A percentile compares a stretch with the other conserved stretches of the same genome.
These are phyloP conservation scores for Cheirogaleus major DNA, from an alignment of 2,797 vertebrate genomes.

Conservation along the genomic window DNA sequence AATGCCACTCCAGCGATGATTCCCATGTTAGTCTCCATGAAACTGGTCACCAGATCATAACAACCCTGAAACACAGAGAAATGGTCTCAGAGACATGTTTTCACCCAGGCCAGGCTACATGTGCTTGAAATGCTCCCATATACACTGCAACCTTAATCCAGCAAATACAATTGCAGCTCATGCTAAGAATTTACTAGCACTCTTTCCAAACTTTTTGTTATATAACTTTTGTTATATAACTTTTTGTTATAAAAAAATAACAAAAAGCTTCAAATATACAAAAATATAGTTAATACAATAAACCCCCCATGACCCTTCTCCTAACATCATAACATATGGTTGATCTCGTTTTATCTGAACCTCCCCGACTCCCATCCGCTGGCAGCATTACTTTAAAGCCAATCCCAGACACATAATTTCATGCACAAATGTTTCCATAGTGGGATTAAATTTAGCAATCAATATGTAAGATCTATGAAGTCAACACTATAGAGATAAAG, in stretches of 20 bases:
- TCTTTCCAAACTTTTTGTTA: background rate
- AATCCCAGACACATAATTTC: background rate
- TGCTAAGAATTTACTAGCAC: background rate
- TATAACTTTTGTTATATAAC: no score
- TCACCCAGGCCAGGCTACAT: background rate
- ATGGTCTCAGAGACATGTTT: background rate
- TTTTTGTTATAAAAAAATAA: background rate
- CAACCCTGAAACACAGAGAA: slow-evolving; percentile 91
- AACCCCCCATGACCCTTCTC: background rate
- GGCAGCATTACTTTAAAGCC: slow-evolving; percentile 28
- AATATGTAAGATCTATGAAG: background rate
- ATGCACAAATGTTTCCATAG: background rate
- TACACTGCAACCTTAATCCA: background rate
- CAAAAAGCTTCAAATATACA: slow-evolving; percentile 3
- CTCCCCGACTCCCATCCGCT: background rate
- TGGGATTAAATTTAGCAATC: slow-evolving; percentile 24
- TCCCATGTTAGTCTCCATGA: slow-evolving; percentile 97
- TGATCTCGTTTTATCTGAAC: background rate
- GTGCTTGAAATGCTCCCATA: background rate
- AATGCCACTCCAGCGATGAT: slow-evolving; percentile 98
- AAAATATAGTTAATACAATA: background rate
- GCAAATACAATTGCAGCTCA: background rate
- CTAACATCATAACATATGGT: background rate
- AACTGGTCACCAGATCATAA: slow-evolving; percentile 95
- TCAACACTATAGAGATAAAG: background rate